Evolutionary conservation across 2,113 vertebrate species (phyloP).

Genomic region (Ammodytes dubius): DNA sequence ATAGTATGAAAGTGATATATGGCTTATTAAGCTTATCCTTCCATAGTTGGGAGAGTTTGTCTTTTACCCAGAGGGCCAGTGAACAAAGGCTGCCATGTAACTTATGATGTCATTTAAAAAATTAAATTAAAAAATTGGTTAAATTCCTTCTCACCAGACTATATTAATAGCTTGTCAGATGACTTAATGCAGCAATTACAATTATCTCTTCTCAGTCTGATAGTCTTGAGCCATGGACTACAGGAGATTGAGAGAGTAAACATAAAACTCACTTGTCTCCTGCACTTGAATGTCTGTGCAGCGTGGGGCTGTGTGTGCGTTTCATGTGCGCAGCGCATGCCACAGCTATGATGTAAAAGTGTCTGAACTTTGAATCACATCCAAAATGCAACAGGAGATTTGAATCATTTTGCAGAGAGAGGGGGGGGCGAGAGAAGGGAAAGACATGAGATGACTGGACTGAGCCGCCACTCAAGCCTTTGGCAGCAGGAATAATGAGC

Average conservation of each 20-base stretch:
- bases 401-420: constrained; percentile 65
- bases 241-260: constrained; percentile 27
- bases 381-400: constrained; percentile 73
- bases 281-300: constrained; percentile 7
- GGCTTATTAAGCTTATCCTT: constrained; percentile 12
- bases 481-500: constrained; percentile 67
- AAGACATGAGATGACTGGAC: constrained; percentile 50
- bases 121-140: constrained; percentile 37
- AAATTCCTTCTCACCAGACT: constrained; percentile 1
- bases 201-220: constrained; percentile 53
- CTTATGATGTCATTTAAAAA: constrained; percentile 34
- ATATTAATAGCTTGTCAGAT: constrained; percentile 45
- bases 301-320: constrained; percentile 19
- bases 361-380: constrained; percentile 64
- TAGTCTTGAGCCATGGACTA: constrained; percentile 19
- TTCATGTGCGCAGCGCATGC: constrained; percentile 63
- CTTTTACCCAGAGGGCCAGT: constrained; percentile 8
- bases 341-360: constrained; percentile 67
- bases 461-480: constrained; percentile 67
- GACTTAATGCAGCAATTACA: constrained; percentile 48
- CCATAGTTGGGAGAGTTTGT: background rate
- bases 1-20: background rate
- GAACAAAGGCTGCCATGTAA: background rate
- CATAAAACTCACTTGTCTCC: constrained; percentile 39
- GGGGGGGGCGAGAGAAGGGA: constrained; percentile 8